Base-by-base conservation (phyloP, 2,113 vertebrate species). In the Hippocampus mohnikei region DNA sequence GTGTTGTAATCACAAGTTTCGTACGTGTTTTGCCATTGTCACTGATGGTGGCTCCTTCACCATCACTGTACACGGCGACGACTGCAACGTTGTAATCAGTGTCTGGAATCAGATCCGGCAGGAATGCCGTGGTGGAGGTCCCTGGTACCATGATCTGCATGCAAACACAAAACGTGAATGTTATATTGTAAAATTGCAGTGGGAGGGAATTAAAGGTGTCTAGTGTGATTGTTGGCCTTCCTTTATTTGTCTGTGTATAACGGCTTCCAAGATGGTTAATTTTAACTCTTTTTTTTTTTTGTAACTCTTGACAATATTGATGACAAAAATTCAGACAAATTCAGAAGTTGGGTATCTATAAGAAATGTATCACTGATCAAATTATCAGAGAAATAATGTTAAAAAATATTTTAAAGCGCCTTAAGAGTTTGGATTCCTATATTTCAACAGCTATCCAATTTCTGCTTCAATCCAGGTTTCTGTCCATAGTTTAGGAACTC, bases 21-120 rank as follows among this genome's bases (percentile, higher is more conserved):
- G 93, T 93, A 99, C 97, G n/a, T 90, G 97, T 99, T 89, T 89
- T 94, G 74, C 96, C 96, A 2, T 86, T 76, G n/a, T 92, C 91
- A 59, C 78, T 83, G 69, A 92, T 92, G 5, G 93, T 70, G 61
- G 94, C 89, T 56, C 95, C 95, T 83, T 98, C 96, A 56, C 96
- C 96, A 2, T 98, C 96, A 0, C 93, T 85, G 70, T 99, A 99
- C 20, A 98, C 70, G 40, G 96, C 94, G 66, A 95, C 84, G 25
- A 99, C 93, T 58, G 92, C 93, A 65, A 98, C 93, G 12, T 94
- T 94, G 81, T 98, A 99, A 10, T 87, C 83, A 0, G 94, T 98
- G 84, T 98, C 91, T 1, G 97, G 94, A 58, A 86, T 78, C 76
- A 99, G 91, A 74, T 94, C 90, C 72, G 95, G 91, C 88, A 99